phyloP scores from a whole-genome alignment of 2,113 vertebrate genomes.

The Brienomyrus longianalis region DNA sequence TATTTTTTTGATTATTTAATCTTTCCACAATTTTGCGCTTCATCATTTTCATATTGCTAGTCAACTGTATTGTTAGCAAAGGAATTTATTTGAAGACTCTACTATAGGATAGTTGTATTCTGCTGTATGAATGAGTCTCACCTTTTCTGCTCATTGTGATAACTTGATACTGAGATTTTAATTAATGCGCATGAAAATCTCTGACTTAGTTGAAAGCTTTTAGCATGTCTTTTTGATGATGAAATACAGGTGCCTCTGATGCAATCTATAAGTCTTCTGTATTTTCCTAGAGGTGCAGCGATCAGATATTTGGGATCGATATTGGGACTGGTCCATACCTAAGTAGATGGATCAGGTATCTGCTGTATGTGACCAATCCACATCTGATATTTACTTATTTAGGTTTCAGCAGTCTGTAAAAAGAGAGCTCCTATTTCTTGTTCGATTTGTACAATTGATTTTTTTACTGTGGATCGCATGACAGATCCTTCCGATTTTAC shows the following conservation, averaged over 20 bases:
- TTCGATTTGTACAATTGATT: not conserved
- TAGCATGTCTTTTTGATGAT: not conserved
- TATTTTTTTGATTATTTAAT: not conserved
- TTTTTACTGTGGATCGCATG: not conserved
- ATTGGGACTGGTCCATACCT: not conserved
- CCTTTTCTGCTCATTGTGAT: not conserved
- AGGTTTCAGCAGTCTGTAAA: not conserved
- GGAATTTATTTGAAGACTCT: not conserved
- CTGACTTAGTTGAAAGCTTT: not conserved
- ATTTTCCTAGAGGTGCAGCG: not conserved
- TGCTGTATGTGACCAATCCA: too few species aligned
- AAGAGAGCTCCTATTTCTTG: not conserved
- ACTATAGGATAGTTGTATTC: not conserved
- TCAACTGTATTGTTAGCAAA: not conserved
- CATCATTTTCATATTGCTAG: not conserved
- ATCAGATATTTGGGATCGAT: not conserved
- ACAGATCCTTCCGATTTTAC: not conserved
- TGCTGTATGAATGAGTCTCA: not conserved
- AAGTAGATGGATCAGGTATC: not conserved
- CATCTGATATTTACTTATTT: too few species aligned
- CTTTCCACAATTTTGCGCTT: not conserved
- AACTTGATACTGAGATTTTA: not conserved
- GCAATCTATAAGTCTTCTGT: not conserved
- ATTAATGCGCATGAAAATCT: not conserved
- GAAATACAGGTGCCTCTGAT: not conserved